A percentile compares a stretch with the other conserved stretches of the same genome.
These are phyloP conservation scores for Elymnias hypermnestra DNA, from an alignment of 1,140 invertebrate species.

Conservation along the genomic window DNA sequence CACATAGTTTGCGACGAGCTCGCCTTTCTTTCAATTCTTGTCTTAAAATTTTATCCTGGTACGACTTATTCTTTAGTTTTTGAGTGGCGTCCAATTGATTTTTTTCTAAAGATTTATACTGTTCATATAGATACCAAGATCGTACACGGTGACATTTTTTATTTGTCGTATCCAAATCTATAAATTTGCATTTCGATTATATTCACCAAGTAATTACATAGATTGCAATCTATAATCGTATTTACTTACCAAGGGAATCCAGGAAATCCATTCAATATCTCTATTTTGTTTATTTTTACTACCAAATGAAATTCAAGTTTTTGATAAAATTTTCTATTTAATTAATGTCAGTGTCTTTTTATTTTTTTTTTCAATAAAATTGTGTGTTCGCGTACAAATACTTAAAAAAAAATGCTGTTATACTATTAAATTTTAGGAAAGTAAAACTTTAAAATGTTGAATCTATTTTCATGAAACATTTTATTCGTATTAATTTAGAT, in stretches of 20 bases:
- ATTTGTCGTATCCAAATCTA: slow-evolving; percentile 41
- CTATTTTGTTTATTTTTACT: slow-evolving; percentile 8
- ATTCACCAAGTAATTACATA: too few species aligned
- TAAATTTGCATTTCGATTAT: too few species aligned
- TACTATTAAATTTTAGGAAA: too few species aligned
- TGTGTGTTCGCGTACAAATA: too few species aligned
- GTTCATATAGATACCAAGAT: slow-evolving; percentile 67
- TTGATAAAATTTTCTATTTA: neutral
- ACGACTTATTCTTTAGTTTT: slow-evolving; percentile 43
- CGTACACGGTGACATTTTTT: slow-evolving; percentile 49
- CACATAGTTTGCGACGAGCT: slow-evolving; percentile 38
- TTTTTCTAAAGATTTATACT: slow-evolving; percentile 58
- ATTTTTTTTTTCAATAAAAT: slow-evolving; percentile 1
- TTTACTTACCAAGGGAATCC: slow-evolving; percentile 39
- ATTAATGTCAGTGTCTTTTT: neutral
- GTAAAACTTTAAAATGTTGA: too few species aligned
- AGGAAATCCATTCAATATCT: slow-evolving; percentile 39
- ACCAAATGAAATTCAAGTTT: neutral
- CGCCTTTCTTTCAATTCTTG: slow-evolving; percentile 48
- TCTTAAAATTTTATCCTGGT: slow-evolving; percentile 49
- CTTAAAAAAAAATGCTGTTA: too few species aligned
- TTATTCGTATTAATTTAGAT: too few species aligned
- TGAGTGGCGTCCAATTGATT: slow-evolving; percentile 54
- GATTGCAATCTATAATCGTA: too few species aligned
- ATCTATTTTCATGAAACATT: too few species aligned